A percentile compares a stretch with the other conserved stretches of the same genome.
phyloP scores from a whole-genome alignment of 2,888 invertebrate genomes.

The Patella pellucida region DNA sequence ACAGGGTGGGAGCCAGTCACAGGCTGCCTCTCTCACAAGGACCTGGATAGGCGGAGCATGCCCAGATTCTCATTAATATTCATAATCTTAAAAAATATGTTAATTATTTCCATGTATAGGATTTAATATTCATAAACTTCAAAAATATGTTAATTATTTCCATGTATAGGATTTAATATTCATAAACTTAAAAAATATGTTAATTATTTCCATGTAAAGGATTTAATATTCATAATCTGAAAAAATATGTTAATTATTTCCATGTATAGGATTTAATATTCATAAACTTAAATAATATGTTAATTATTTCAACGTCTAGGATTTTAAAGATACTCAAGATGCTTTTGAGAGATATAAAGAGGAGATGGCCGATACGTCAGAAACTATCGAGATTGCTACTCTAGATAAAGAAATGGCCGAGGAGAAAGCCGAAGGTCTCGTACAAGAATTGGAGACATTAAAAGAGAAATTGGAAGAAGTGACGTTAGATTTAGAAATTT shows the following conservation, averaged over 20 bases:
- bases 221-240: too few relatives aligned
- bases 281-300: not conserved
- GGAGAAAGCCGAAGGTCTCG: slow-evolving; percentile 77
- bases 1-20: too few relatives aligned
- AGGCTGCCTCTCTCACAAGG: not conserved
- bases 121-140: too few relatives aligned
- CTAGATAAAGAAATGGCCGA: slow-evolving; percentile 99
- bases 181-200: too few relatives aligned
- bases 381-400: slow-evolving; percentile 97
- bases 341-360: slow-evolving; percentile 90
- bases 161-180: too few relatives aligned
- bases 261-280: not conserved
- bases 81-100: too few relatives aligned
- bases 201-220: too few relatives aligned
- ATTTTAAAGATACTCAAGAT: slow-evolving; percentile 89
- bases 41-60: not conserved
- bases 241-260: too few relatives aligned
- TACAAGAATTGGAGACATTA: slow-evolving; percentile 85
- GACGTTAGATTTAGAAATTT: slow-evolving; percentile 86
- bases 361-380: slow-evolving; percentile 92
- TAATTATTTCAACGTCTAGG: slow-evolving; percentile 70
- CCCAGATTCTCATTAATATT: not conserved
- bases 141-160: too few relatives aligned
- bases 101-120: too few relatives aligned
- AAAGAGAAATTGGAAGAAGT: slow-evolving; percentile 93